Percentiles rank a stretch among this genome's conserved stretches.
These are phyloP conservation scores for Decapterus maruadsi DNA, from an alignment of 2,797 vertebrate species.

Conservation along the genomic window DNA sequence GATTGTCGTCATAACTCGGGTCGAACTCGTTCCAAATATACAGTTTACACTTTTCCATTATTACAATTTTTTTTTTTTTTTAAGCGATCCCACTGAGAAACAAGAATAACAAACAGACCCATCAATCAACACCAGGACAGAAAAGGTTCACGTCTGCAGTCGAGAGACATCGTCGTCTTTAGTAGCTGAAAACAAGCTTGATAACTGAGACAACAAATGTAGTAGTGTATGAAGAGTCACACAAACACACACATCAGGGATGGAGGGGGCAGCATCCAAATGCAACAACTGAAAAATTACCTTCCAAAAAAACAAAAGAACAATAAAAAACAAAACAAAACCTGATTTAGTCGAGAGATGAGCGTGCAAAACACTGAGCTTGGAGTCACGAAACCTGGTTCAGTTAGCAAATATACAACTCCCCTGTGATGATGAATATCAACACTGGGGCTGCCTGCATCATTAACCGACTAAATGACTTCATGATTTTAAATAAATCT, in stretches of 20 bases:
- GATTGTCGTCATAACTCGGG: slow-evolving; percentile 59
- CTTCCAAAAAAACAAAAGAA: neutral
- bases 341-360: slow-evolving; percentile 34
- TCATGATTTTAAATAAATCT: slow-evolving; percentile 23
- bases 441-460: slow-evolving; percentile 24
- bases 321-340: slow-evolving; percentile 1
- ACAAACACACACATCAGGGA: slow-evolving; percentile 28
- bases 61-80: slow-evolving; percentile 12
- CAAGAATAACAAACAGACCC: slow-evolving; percentile 38
- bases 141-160: slow-evolving; percentile 15
- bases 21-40: slow-evolving; percentile 26
- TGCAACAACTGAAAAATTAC: slow-evolving; percentile 20
- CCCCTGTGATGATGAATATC: slow-evolving; percentile 45
- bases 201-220: slow-evolving; percentile 12
- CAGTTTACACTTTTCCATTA: slow-evolving; percentile 32
- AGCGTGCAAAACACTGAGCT: slow-evolving; percentile 46
- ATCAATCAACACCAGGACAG: slow-evolving; percentile 28
- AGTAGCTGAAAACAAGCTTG: slow-evolving; percentile 24
- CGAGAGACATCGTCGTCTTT: slow-evolving; percentile 23
- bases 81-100: slow-evolving; percentile 36
- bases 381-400: slow-evolving; percentile 42
- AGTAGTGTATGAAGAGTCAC: slow-evolving; percentile 4
- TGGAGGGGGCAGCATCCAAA: slow-evolving; percentile 51
- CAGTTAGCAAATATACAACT: slow-evolving; percentile 51
- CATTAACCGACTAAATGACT: slow-evolving; percentile 44